Evolutionary conservation across 2,888 invertebrate species (phyloP), one percentile per base, ranked within the genome.

Genomic region (Protonemura montana): DNA sequence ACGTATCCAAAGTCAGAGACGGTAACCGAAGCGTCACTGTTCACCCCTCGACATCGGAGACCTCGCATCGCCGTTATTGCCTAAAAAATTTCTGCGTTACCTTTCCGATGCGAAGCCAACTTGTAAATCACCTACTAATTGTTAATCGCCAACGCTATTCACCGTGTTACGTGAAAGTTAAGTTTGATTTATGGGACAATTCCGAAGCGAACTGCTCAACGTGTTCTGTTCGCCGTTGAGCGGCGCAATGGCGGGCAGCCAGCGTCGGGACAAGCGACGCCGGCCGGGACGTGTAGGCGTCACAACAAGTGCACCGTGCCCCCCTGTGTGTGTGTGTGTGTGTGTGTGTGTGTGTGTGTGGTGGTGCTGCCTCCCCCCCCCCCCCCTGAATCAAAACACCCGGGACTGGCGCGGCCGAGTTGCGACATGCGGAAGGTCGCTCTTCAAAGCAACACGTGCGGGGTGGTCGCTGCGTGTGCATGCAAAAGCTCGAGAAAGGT

Each of bases 391-490:
- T n/a, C 25, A 35, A 35, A 10, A 25, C n/a, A 10, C 41, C 41
- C 82, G 30, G 26, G 16, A 25, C 82, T 2, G 82, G 30, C 82
- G 41, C 30, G 82, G 82, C 82, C 29, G 7, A n/a, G 82, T 82
- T 78, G 6, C 78, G 28, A 7, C 81, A 81, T 26, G 81, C 29
- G 21, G 81, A 29, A 16, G 81, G 81, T 16, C 81, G 81, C 81
- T 26, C 25, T 81, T 35, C n/a, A 16, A 16, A 21, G 35, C 21
- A 21, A n/a, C 81, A 27, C 27, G 80, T 28, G 16, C 80, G 80
- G 13, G 21, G 80, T 16, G 21, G 13, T 10, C 27, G 80, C 80
- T 21, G 80, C 27, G 27, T 16, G 16, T 10, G 13, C 80, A 5
- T 41, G 41, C 41, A 13, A 21, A 21, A 10, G 59, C 59, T 59